Evolutionary conservation across 2,888 invertebrate species (phyloP).

Genomic region (Chymomyza amoena): DNA sequence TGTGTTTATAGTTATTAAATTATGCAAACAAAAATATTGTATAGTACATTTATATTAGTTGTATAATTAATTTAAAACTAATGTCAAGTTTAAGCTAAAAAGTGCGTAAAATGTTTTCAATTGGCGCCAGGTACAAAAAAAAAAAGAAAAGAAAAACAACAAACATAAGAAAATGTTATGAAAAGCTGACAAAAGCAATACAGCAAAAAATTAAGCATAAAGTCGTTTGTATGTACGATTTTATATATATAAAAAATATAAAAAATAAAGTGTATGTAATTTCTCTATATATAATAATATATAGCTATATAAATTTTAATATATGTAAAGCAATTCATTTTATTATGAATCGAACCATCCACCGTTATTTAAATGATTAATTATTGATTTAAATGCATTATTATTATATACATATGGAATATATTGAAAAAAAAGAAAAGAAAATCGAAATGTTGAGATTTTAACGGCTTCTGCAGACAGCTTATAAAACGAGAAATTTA

Average conservation of each 20-base stretch:
- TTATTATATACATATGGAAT: conserved; percentile 20
- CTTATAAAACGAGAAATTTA: too few relatives aligned
- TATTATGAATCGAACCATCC: conserved; percentile 74
- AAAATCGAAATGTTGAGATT: not conserved
- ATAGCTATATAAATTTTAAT: conserved; percentile 18
- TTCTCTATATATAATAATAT: conserved; percentile 36
- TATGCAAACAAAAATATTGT: conserved; percentile 45
- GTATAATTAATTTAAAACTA: not conserved
- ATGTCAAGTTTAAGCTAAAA: conserved; percentile 19
- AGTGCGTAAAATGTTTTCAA: conserved; percentile 4
- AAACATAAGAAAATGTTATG: not conserved
- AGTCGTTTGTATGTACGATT: not conserved
- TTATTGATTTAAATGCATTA: conserved; percentile 49
- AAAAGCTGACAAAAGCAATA: not conserved
- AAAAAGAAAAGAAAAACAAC: conserved; percentile 18
- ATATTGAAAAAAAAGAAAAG: not conserved
- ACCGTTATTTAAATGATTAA: conserved; percentile 74
- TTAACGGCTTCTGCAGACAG: not conserved
- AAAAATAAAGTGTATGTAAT: conserved; percentile 38
- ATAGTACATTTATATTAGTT: conserved; percentile 40
- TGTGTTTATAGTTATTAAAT: conserved; percentile 38
- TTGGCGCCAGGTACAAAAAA: conserved; percentile 35
- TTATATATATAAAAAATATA: conserved; percentile 1
- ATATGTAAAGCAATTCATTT: conserved; percentile 61
- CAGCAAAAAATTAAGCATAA: not conserved